These are phyloP conservation scores for Phrynocephalus versicolor DNA, from an alignment of 2,113 vertebrate species.

Conservation along the genomic window DNA sequence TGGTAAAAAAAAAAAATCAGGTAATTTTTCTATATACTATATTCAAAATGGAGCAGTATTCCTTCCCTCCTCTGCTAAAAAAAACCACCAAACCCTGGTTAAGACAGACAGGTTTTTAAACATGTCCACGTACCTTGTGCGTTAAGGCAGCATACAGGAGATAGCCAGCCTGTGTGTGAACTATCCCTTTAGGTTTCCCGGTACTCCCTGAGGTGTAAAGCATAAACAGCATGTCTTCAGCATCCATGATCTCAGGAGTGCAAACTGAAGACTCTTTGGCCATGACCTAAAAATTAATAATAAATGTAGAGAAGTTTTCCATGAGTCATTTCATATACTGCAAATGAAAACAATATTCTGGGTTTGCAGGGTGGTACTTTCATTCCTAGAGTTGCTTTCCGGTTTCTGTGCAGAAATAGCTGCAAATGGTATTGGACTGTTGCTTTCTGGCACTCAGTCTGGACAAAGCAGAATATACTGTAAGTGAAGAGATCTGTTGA, in stretches of 20 bases:
- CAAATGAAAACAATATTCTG: not conserved
- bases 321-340: not conserved
- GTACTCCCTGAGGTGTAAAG: slow-evolving; percentile 92
- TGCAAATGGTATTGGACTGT: not conserved
- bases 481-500: too few species aligned
- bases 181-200: slow-evolving; percentile 87
- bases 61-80: not conserved
- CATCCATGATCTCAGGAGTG: slow-evolving; percentile 83
- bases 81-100: not conserved
- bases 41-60: not conserved
- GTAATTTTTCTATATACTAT: not conserved
- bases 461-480: too few species aligned
- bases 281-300: slow-evolving; percentile 80
- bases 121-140: slow-evolving; percentile 81
- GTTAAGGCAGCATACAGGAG: slow-evolving; percentile 86
- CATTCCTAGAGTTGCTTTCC: not conserved
- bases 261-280: slow-evolving; percentile 76
- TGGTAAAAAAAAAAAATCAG: not conserved
- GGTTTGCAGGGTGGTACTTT: not conserved
- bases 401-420: not conserved
- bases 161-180: slow-evolving; percentile 92
- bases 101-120: not conserved
- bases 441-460: not conserved
- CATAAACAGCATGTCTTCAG: slow-evolving; percentile 89
- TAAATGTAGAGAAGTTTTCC: not conserved